These are phyloP conservation scores for Paratilapia polleni DNA, from an alignment of 2,113 vertebrate species.

Conservation along the genomic window DNA sequence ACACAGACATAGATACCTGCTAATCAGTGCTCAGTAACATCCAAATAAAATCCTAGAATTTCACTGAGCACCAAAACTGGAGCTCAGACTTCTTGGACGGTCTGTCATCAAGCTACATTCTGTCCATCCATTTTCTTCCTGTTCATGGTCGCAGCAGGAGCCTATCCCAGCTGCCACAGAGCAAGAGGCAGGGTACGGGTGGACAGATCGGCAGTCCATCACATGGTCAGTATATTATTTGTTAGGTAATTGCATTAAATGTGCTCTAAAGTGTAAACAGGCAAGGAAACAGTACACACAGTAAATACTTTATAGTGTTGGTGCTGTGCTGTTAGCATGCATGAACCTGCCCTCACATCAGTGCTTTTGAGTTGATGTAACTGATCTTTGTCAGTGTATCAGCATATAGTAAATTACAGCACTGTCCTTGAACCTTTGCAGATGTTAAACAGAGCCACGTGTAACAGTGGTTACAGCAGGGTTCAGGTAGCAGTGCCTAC, in stretches of 20 bases:
- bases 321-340: neutral
- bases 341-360: conserved; percentile 4
- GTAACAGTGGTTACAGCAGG: neutral
- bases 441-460: neutral
- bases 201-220: neutral
- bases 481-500: neutral
- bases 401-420: conserved; percentile 25
- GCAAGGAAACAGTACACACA: neutral
- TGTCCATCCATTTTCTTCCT: too few species aligned
- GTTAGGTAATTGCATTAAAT: neutral
- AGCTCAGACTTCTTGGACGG: too few species aligned
- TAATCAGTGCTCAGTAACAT: too few species aligned
- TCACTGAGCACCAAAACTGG: too few species aligned
- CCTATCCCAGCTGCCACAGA: neutral
- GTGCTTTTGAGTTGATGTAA: conserved; percentile 5
- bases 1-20: too few species aligned
- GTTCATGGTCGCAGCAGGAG: too few species aligned
- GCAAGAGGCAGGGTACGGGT: too few species aligned
- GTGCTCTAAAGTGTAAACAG: neutral
- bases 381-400: neutral
- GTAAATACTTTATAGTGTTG: neutral
- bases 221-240: neutral
- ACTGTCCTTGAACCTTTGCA: neutral
- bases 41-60: too few species aligned
- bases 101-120: too few species aligned